Percentiles rank a stretch among this genome's conserved stretches.
Evolutionary conservation across 2,797 vertebrate genomes (phyloP).

Genomic region (Sarcoramphus papa): DNA sequence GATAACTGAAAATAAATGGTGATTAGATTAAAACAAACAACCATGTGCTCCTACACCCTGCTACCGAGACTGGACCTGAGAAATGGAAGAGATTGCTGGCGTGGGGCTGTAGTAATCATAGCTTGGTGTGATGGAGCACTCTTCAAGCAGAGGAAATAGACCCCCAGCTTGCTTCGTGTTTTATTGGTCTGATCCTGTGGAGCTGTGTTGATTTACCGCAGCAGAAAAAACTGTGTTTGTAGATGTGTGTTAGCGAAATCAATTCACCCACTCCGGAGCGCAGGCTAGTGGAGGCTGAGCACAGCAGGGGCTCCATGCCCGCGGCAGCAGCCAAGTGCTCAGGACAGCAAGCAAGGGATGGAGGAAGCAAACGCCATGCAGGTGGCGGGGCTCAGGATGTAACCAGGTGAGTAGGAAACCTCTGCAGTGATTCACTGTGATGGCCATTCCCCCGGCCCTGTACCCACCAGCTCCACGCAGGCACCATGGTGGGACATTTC

Average conservation of each 20-base stretch:
- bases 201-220: constrained; percentile 28
- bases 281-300: not conserved
- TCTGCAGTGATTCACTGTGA: not conserved
- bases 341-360: not conserved
- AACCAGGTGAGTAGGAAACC: not conserved
- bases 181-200: constrained; percentile 23
- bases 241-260: not conserved
- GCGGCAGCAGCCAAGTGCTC: rapidly evolving
- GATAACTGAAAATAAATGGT: constrained; percentile 29
- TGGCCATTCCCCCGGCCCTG: rapidly evolving
- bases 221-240: constrained; percentile 14
- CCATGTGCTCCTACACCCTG: not conserved
- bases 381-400: not conserved
- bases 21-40: constrained; percentile 48
- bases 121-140: constrained; percentile 24
- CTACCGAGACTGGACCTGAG: not conserved
- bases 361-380: not conserved
- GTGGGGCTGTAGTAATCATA: constrained; percentile 33
- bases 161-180: constrained; percentile 17
- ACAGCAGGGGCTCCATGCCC: not conserved
- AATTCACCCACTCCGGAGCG: not conserved
- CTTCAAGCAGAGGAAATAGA: constrained; percentile 50
- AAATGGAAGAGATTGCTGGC: constrained; percentile 19
- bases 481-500: not conserved
- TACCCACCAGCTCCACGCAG: not conserved